Conservation (phyloP, 2,797 vertebrate genomes). For the Sternotherus odoratus region DNA sequence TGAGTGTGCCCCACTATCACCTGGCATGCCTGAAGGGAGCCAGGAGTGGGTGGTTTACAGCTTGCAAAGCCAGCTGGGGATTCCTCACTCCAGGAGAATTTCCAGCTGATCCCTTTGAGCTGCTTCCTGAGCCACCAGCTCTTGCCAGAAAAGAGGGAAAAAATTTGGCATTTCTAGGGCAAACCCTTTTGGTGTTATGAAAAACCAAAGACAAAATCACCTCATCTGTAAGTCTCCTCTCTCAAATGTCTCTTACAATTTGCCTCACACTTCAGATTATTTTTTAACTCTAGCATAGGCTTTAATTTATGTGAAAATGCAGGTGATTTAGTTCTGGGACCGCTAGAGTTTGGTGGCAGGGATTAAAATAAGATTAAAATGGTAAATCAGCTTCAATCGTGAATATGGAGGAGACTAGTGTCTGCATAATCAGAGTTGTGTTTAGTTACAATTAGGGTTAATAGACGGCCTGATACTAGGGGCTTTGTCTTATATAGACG, state of each 20-base stretch:
- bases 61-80: neutral
- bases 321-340: neutral
- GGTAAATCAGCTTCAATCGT: neutral
- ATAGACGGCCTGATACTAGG: neutral
- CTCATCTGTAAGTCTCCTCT: neutral
- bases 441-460: neutral
- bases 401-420: neutral
- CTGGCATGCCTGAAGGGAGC: neutral
- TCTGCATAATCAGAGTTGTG: neutral
- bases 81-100: neutral
- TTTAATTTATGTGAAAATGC: neutral
- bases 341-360: neutral
- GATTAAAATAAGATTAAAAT: neutral
- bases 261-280: neutral
- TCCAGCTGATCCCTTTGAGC: neutral
- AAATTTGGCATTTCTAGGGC: neutral
- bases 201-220: neutral
- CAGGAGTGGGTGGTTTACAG: neutral
- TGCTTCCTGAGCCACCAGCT: rapidly evolving
- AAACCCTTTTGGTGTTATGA: neutral
- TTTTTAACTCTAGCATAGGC: neutral
- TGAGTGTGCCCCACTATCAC: neutral
- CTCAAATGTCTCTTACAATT: neutral
- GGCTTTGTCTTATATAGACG: neutral
- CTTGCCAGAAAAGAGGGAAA: neutral